These are phyloP conservation scores for Montipora capricornis DNA, from an alignment of 64 coral and sea anemone genomes.

Conservation along the genomic window DNA sequence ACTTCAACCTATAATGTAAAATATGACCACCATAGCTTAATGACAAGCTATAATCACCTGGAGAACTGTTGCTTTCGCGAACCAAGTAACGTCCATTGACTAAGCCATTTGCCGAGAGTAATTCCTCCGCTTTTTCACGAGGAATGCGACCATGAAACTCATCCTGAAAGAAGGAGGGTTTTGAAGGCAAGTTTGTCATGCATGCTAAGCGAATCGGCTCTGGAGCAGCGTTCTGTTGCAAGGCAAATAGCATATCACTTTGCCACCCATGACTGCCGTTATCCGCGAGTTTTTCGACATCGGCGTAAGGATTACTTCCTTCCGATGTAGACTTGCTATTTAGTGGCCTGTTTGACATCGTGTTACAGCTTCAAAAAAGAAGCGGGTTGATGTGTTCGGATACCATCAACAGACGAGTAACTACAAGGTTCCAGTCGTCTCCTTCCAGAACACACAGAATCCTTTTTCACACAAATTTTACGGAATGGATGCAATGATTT, in stretches of 20 bases:
- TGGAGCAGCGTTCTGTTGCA: slow-evolving; percentile 91
- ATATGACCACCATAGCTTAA: slow-evolving; percentile 90
- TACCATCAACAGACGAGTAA: no score
- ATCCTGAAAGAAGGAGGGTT: slow-evolving; percentile 88
- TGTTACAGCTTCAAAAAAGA: background rate
- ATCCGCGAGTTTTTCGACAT: background rate
- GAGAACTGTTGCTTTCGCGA: slow-evolving; percentile 87
- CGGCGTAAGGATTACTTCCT: slow-evolving; percentile 14
- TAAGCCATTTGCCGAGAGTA: slow-evolving; percentile 74
- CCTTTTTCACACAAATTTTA: no score
- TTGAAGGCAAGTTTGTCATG: slow-evolving; percentile 89
- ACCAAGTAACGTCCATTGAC: slow-evolving; percentile 96
- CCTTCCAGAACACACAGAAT: no score
- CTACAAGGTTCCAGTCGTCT: no score
- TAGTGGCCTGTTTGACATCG: slow-evolving; percentile 32
- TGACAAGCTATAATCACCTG: slow-evolving; percentile 93
- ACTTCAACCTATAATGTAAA: slow-evolving; percentile 88
- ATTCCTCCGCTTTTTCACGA: slow-evolving; percentile 89
- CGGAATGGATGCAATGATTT: no score
- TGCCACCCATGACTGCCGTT: slow-evolving; percentile 52
- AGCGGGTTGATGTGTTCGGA: no score
- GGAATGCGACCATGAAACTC: slow-evolving; percentile 93
- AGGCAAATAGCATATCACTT: slow-evolving; percentile 82
- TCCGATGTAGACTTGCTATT: background rate
- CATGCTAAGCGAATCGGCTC: slow-evolving; percentile 97